phyloP scores from a whole-genome alignment of 2,888 invertebrate species.

The Spodoptera littoralis region DNA sequence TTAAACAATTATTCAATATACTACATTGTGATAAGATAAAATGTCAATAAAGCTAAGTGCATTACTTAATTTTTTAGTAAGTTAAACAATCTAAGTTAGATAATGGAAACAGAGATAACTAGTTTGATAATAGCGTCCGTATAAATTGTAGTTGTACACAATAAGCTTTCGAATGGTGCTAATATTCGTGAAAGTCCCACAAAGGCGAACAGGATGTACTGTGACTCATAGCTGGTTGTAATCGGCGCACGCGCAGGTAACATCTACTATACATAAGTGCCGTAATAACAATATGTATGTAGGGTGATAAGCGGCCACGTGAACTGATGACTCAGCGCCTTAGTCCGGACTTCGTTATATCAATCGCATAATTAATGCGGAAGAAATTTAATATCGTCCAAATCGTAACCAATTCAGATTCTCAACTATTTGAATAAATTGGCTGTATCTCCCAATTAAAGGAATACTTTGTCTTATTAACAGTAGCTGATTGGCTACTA shows the following conservation, averaged over 20 bases:
- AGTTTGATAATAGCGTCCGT: conserved; percentile 13
- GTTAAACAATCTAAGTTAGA: conserved; percentile 21
- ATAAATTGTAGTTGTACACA: conserved; percentile 30
- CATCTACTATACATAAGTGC: conserved; percentile 72
- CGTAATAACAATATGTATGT: conserved; percentile 70
- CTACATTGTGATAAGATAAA: conserved; percentile 61
- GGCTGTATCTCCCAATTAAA: no score
- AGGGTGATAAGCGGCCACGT: conserved; percentile 83
- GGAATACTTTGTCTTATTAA: no score
- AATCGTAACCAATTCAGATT: conserved; percentile 1
- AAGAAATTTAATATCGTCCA: conserved; percentile 33
- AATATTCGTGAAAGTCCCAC: conserved; percentile 80
- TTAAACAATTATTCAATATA: conserved; percentile 37
- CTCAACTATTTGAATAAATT: not conserved
- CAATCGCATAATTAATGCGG: conserved; percentile 43
- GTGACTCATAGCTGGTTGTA: conserved; percentile 77
- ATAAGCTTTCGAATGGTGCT: conserved; percentile 65
- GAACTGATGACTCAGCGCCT: conserved; percentile 78
- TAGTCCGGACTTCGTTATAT: conserved; percentile 50
- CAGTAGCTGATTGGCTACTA: no score
- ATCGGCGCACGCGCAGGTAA: conserved; percentile 84
- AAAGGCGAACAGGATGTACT: conserved; percentile 83
- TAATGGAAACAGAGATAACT: conserved; percentile 13
- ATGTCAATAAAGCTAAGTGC: conserved; percentile 46
- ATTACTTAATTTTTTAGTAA: conserved; percentile 40